Conservation (phyloP, 2,797 vertebrate genomes). For the Erethizon dorsatum region DNA sequence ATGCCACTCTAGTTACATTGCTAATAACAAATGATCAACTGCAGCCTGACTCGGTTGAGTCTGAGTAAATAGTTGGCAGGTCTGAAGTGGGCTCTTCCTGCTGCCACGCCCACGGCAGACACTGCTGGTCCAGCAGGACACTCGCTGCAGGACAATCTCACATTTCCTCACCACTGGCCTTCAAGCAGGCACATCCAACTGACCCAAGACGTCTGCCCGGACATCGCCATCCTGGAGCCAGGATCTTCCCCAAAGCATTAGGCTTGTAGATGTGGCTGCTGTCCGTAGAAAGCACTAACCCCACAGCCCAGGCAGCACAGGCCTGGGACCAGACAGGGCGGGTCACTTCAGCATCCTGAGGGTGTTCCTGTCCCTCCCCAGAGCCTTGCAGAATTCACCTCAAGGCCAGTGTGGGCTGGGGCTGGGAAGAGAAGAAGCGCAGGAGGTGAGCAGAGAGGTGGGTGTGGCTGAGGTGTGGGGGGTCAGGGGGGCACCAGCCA, state of each 20-base stretch:
- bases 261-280: neutral
- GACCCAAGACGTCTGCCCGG: neutral
- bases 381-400: neutral
- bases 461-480: neutral
- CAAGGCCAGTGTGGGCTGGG: neutral
- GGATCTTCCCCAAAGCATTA: neutral
- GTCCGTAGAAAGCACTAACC: neutral
- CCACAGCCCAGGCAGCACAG: too few species aligned
- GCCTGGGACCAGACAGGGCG: neutral
- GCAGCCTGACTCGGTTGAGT: neutral
- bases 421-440: neutral
- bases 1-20: neutral
- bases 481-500: too few species aligned
- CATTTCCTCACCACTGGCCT: neutral
- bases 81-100: neutral
- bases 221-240: neutral
- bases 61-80: neutral
- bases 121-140: neutral
- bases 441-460: neutral
- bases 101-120: neutral
- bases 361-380: neutral
- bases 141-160: neutral
- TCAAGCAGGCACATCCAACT: neutral
- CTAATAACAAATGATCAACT: too few species aligned
- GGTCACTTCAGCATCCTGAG: neutral